phyloP scores from a whole-genome alignment of 2,797 vertebrate species.

The Podarcis siculus region DNA sequence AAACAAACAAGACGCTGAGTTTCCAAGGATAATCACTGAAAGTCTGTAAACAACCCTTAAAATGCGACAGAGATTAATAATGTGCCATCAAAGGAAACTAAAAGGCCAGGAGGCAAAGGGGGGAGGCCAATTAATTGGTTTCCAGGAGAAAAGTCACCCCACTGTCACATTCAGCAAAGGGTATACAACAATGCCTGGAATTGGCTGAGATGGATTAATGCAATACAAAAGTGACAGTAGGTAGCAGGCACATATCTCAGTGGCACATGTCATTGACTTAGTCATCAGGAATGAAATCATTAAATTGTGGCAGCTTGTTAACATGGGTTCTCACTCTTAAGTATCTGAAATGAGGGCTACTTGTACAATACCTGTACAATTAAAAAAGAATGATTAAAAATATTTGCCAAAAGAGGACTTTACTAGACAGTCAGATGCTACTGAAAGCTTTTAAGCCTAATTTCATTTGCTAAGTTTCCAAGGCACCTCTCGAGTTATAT shows the following conservation, averaged over 20 bases:
- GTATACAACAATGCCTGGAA: conserved; percentile 53
- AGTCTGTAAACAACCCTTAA: conserved; percentile 41
- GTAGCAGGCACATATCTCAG: conserved; percentile 44
- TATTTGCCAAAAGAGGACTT: not conserved
- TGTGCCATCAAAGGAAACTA: conserved; percentile 5
- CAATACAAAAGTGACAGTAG: conserved; percentile 28
- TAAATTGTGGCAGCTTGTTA: conserved; percentile 35
- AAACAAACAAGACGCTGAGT: conserved; percentile 33
- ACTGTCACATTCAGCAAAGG: conserved; percentile 45
- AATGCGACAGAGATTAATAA: conserved; percentile 20
- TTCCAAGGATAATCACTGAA: conserved; percentile 28
- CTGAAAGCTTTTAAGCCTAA: not conserved
- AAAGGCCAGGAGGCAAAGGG: conserved; percentile 28
- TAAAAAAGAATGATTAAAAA: not conserved
- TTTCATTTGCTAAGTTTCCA: not conserved
- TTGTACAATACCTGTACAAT: not conserved
- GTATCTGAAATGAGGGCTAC: conserved; percentile 18
- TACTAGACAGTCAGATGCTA: not conserved
- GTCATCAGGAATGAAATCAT: conserved; percentile 61
- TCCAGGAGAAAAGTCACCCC: conserved; percentile 55
- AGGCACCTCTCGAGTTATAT: not conserved
- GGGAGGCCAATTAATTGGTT: conserved; percentile 60
- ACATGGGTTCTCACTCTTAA: conserved; percentile 43
- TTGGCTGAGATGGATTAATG: conserved; percentile 33
- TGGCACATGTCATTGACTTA: conserved; percentile 26